These are phyloP conservation scores for Acarapis woodi DNA, from an alignment of 1,140 invertebrate genomes.

Conservation along the genomic window DNA sequence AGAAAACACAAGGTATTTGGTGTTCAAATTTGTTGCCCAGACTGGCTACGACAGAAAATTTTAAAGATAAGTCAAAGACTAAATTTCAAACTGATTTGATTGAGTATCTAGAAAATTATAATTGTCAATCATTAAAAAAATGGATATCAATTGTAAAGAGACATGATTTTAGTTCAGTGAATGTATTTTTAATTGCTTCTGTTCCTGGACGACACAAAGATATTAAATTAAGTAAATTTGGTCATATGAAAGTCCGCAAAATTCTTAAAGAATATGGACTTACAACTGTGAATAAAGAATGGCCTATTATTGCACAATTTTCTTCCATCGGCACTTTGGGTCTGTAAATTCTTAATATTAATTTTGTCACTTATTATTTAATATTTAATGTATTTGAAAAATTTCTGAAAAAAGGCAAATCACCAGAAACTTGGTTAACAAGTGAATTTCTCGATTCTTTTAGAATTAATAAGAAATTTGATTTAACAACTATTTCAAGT, in stretches of 20 bases:
- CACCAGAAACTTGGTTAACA: conserved; percentile 33
- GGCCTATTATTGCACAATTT: conserved; percentile 47
- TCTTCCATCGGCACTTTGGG: conserved; percentile 70
- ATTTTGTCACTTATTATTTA: too few species aligned
- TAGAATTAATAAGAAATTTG: conserved; percentile 5
- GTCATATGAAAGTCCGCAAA: conserved; percentile 32
- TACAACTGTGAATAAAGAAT: conserved; percentile 18
- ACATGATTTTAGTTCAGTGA: conserved; percentile 46
- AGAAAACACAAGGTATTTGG: conserved; percentile 77
- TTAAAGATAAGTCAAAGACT: conserved; percentile 34
- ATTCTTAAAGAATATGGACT: conserved; percentile 24
- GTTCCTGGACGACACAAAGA: conserved; percentile 44
- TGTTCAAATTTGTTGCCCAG: conserved; percentile 43
- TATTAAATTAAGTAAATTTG: conserved; percentile 25
- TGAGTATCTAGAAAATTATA: conserved; percentile 47
- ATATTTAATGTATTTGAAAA: too few species aligned
- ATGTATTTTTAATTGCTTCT: conserved; percentile 54
- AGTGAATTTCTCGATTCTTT: conserved; percentile 31
- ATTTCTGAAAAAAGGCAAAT: too few species aligned
- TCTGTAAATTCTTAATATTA: too few species aligned
- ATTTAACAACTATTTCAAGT: not conserved
- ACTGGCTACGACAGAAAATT: conserved; percentile 19
- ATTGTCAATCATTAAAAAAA: conserved; percentile 27
- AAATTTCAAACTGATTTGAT: conserved; percentile 54
- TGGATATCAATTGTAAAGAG: conserved; percentile 41